These are phyloP conservation scores for Calameuta idolon DNA, from an alignment of 2,888 invertebrate species.

Conservation along the genomic window DNA sequence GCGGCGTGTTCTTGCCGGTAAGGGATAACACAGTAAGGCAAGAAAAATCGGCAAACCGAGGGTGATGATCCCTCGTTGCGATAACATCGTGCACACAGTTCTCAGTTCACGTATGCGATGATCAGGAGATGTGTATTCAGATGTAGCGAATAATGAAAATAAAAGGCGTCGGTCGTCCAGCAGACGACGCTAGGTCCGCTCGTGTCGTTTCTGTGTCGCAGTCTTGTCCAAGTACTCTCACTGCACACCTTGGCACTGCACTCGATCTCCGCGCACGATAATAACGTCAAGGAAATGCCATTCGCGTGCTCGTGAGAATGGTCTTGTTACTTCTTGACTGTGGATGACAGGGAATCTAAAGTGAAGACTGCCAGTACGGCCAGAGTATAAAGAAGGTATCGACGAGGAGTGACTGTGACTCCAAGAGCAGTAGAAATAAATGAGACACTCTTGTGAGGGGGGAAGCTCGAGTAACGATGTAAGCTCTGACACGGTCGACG, in stretches of 20 bases:
- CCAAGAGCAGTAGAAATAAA: background rate
- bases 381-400: background rate
- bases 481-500: conserved; percentile 28
- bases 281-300: background rate
- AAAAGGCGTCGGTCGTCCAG: background rate
- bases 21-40: conserved; percentile 59
- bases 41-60: conserved; percentile 52
- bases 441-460: background rate
- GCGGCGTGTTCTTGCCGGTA: conserved; percentile 68
- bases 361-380: background rate
- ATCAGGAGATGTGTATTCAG: background rate
- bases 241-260: background rate
- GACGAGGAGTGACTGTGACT: background rate
- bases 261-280: background rate
- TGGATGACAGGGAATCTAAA: background rate
- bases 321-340: background rate
- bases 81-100: conserved; percentile 36
- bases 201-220: background rate
- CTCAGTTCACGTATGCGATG: background rate
- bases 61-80: conserved; percentile 7
- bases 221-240: background rate
- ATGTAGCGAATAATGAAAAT: background rate
- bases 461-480: conserved; percentile 4
- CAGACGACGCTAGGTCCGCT: background rate
- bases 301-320: background rate